Evolutionary conservation across 2,888 invertebrate genomes (phyloP), one percentile per base, ranked within the genome.

Genomic region (Polydrusus cervinus): DNA sequence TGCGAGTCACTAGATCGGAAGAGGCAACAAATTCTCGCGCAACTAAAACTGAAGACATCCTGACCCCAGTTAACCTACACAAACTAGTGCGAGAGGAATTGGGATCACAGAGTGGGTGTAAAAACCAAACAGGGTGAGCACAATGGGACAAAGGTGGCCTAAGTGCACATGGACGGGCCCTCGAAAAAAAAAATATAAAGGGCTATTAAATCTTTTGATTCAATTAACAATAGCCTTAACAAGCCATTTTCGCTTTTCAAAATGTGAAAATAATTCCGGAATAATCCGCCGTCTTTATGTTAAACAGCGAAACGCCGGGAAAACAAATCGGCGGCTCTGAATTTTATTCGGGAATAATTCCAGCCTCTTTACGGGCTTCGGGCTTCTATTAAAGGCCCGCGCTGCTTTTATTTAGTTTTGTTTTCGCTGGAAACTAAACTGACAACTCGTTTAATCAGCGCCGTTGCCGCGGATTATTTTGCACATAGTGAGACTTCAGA

Each of bases 361-460:
- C 30, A 14, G 43, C 64, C 16, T 49, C 25, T 30, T 14, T 43
- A 20, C 47, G 10, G 14, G 40, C 14, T 38, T 16, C 20, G 53
- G 13, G 67, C 49, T 67, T 67, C 51, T 67, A 55, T 67, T 67
- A 67, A 67, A 40, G 38, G 47, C 53, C 30, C 13, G 40, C n/a
- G 7, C 34, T 38, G 67, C 67, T 67, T 55, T 64, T 64, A 30
- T 64, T 64, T 62, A 25, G 45, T 25, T 55, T 34, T 38, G 55
- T 20, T 53, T 13, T 40, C 14, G 51, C 55, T 40, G 11, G 55
- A 67, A 67, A 67, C 53, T 67, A 43, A 67, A 67, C 53, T 20
- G 51, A 53, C 53, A 67, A 40, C 67, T 40, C 55, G 55, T 67
- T 67, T 67, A 67, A 67, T 67, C 43, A 43, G n/a, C n/a, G n/a